A percentile compares a stretch with the other conserved stretches of the same genome.
Evolutionary conservation across 2,113 vertebrate genomes (phyloP).

Genomic region (Gracilinanus agilis): DNA sequence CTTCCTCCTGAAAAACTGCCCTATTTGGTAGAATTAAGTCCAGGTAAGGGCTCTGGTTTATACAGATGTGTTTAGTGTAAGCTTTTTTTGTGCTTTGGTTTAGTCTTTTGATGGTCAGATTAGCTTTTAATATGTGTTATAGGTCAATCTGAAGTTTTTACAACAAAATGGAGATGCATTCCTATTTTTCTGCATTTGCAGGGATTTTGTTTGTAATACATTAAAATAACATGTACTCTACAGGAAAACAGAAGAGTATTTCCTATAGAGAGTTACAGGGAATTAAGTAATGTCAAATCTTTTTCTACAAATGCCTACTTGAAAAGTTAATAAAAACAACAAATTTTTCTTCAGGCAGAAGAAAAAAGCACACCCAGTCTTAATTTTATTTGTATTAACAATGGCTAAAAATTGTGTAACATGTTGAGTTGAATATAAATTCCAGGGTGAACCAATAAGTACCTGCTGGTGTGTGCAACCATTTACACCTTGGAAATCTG

Average conservation of each 20-base stretch:
- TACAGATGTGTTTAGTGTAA: not conserved
- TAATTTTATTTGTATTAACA: not conserved
- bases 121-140: not conserved
- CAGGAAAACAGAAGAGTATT: not conserved
- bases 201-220: not conserved
- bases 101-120: not conserved
- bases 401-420: not conserved
- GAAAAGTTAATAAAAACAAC: not conserved
- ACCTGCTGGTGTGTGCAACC: not conserved
- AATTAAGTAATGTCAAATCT: too few relatives aligned
- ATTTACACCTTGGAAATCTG: not conserved
- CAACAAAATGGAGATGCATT: not conserved
- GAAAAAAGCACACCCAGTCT: not conserved
- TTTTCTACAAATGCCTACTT: not conserved
- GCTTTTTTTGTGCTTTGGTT: not conserved
- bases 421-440: not conserved
- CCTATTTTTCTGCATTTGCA: not conserved
- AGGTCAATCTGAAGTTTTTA: not conserved
- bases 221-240: not conserved
- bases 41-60: constrained; percentile 84
- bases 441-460: too few relatives aligned
- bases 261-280: too few relatives aligned
- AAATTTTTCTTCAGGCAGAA: not conserved
- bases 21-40: constrained; percentile 97
- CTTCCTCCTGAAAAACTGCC: constrained; percentile 95